Evolutionary conservation across 2,113 vertebrate genomes (phyloP).

Genomic region (Silurus meridionalis): DNA sequence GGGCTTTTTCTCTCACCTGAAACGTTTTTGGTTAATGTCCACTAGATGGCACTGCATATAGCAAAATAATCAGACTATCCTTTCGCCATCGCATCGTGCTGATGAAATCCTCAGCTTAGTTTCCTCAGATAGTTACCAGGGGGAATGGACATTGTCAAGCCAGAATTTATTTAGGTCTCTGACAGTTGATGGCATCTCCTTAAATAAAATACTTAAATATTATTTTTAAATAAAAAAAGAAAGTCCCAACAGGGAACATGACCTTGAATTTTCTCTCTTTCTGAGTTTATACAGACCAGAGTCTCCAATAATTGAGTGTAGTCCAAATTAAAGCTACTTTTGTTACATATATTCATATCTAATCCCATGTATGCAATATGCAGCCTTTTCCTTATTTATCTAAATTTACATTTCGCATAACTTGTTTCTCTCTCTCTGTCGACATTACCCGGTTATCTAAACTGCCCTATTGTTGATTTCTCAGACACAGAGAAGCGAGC

Average conservation of each 20-base stretch:
- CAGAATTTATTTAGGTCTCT: not conserved
- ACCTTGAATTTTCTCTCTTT: not conserved
- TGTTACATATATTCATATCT: not conserved
- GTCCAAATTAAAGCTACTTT: not conserved
- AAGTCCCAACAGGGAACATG: not conserved
- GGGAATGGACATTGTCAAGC: not conserved
- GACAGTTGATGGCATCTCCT: not conserved
- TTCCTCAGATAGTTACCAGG: not conserved
- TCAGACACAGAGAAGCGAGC: constrained; percentile 98
- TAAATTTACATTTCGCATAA: not conserved
- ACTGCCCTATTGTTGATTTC: constrained; percentile 23
- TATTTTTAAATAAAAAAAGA: not conserved
- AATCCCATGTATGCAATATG: not conserved
- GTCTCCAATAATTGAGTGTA: not conserved
- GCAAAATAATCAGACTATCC: not conserved
- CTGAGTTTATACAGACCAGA: not conserved
- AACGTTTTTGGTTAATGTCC: not conserved
- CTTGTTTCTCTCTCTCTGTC: not conserved
- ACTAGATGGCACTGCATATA: constrained; percentile 32
- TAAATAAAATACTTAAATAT: not conserved
- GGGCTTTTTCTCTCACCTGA: too few species aligned
- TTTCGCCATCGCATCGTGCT: not conserved
- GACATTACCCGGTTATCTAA: not conserved
- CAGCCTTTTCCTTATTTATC: not conserved
- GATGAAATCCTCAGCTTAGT: constrained; percentile 32